These are phyloP conservation scores for Darevskia nairensis DNA, from an alignment of 2,797 vertebrate species.

Conservation along the genomic window DNA sequence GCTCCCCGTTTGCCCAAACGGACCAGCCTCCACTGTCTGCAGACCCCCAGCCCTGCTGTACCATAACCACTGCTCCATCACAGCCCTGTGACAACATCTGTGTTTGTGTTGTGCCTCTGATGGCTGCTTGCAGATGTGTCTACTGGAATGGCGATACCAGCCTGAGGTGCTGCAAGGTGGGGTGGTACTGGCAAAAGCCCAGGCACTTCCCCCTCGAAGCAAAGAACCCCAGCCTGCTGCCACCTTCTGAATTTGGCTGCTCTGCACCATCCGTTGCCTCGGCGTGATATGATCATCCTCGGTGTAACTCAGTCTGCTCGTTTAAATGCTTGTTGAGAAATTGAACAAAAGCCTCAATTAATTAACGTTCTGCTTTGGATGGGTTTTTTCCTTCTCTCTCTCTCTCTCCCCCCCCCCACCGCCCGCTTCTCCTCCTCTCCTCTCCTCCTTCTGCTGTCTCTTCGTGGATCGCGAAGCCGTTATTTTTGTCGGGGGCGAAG, in stretches of 20 bases:
- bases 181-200: not conserved
- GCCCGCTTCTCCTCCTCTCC: not conserved
- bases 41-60: no score
- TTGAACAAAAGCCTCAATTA: constrained; percentile 53
- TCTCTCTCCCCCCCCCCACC: not conserved
- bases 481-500: constrained; percentile 25
- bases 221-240: not conserved
- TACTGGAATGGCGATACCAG: not conserved
- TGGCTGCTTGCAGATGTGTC: not conserved
- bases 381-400: not conserved
- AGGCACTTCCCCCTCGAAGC: not conserved
- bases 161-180: not conserved
- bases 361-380: constrained; percentile 47
- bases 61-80: no score
- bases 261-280: not conserved
- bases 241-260: not conserved
- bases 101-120: not conserved
- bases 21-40: no score
- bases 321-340: constrained; percentile 50
- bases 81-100: not conserved
- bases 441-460: not conserved
- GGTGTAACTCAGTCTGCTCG: constrained; percentile 3
- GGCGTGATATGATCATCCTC: constrained; percentile 1
- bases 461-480: not conserved
- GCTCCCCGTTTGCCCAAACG: no score